Evolutionary conservation across 2,888 invertebrate species (phyloP).

Genomic region (Ethmia dodecea): DNA sequence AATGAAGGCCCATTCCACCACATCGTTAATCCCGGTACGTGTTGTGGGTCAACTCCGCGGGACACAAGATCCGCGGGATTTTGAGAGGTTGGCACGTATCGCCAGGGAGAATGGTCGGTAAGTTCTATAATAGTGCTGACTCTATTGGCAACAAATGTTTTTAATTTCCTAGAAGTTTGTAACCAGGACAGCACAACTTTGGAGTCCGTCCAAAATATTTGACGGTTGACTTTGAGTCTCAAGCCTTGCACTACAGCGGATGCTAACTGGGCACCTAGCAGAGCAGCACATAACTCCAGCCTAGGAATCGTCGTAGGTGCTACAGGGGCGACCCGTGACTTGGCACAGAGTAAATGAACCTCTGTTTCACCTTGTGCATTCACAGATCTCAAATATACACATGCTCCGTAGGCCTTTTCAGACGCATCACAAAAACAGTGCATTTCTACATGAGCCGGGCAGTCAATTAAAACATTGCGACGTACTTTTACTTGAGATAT

Average conservation of each 20-base stretch:
- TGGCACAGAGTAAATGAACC: slow-evolving; percentile 2
- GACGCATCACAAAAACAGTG: slow-evolving; percentile 11
- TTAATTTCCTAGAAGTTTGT: slow-evolving; percentile 11
- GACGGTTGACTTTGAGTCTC: not conserved
- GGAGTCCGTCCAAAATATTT: slow-evolving; percentile 18
- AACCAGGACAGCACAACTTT: slow-evolving; percentile 25
- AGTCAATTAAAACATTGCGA: not conserved
- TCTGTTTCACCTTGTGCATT: not conserved
- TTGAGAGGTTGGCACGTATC: slow-evolving; percentile 21
- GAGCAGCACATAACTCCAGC: slow-evolving; percentile 16
- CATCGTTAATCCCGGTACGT: slow-evolving; percentile 9
- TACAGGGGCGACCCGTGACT: slow-evolving; percentile 11
- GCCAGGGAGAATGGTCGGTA: slow-evolving; percentile 16
- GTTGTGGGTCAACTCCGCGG: slow-evolving; percentile 19
- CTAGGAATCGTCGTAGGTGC: slow-evolving; percentile 14
- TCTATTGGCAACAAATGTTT: slow-evolving; percentile 22
- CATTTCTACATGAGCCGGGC: slow-evolving; percentile 3
- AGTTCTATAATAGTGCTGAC: slow-evolving; percentile 23
- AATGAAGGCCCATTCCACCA: slow-evolving; percentile 28
- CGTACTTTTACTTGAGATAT: slow-evolving; percentile 6
- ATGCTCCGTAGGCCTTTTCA: slow-evolving; percentile 7
- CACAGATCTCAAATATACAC: slow-evolving; percentile 5
- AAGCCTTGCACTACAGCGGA: slow-evolving; percentile 4
- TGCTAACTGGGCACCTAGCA: slow-evolving; percentile 8
- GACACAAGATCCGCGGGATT: slow-evolving; percentile 27